Evolutionary conservation across 2,888 invertebrate genomes (phyloP).

Genomic region (Caenorhabditis macrosperma): DNA sequence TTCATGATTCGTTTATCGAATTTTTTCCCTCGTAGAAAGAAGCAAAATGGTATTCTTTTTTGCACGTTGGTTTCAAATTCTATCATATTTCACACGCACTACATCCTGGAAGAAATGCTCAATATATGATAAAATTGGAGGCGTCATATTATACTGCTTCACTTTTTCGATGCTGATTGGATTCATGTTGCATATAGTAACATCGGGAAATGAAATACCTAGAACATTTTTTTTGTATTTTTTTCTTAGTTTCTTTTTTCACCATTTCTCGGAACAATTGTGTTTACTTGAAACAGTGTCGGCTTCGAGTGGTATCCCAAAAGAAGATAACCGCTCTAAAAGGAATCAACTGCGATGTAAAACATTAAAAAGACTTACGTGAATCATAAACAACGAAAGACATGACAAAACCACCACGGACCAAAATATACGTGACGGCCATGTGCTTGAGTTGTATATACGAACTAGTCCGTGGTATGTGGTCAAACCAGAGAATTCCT

Average conservation of each 20-base stretch:
- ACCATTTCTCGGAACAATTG: conserved; percentile 64
- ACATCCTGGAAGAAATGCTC: conserved; percentile 16
- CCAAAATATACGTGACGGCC: conserved; percentile 74
- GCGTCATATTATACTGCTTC: conserved; percentile 13
- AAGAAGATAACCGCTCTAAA: conserved; percentile 71
- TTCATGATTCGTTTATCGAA: too few relatives aligned
- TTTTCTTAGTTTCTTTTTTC: too few relatives aligned
- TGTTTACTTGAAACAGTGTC: conserved; percentile 71
- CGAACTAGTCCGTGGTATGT: conserved; percentile 75
- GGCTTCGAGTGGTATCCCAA: conserved; percentile 72
- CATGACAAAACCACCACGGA: conserved; percentile 70
- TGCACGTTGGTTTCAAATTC: too few relatives aligned
- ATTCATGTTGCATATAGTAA: conserved; percentile 62
- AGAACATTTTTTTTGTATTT: not conserved
- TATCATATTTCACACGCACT: not conserved
- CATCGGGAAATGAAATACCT: conserved; percentile 69
- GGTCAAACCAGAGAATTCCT: conserved; percentile 72
- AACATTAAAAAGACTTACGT: conserved; percentile 59
- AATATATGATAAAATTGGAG: conserved; percentile 1
- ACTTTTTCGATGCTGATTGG: conserved; percentile 20
- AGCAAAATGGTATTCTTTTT: too few relatives aligned
- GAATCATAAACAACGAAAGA: conserved; percentile 72
- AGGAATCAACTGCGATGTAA: not conserved
- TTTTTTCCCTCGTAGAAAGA: too few relatives aligned
- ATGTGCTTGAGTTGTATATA: conserved; percentile 73